These are phyloP conservation scores for Drosophila cognata DNA, from an alignment of 2,888 invertebrate species.

Conservation along the genomic window DNA sequence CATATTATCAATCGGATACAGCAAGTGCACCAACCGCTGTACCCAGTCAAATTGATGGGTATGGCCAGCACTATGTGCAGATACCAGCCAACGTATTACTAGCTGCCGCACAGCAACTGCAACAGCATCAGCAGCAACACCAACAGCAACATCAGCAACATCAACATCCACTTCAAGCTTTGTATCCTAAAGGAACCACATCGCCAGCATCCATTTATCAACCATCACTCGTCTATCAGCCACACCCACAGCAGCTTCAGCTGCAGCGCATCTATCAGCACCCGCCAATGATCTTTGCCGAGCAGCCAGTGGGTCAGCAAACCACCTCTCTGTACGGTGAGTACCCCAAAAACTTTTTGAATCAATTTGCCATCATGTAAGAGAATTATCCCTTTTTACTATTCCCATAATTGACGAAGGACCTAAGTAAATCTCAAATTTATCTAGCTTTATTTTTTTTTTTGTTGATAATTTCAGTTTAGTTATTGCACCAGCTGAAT, in stretches of 20 bases:
- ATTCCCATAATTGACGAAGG: background rate
- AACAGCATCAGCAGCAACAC: slow-evolving; percentile 59
- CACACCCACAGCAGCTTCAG: slow-evolving; percentile 32
- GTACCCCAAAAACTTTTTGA: slow-evolving; percentile 3
- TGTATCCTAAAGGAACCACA: slow-evolving; percentile 50
- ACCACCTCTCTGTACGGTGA: slow-evolving; percentile 53
- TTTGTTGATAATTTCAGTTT: background rate
- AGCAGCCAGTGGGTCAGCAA: slow-evolving; percentile 43
- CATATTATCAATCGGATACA: slow-evolving; percentile 61
- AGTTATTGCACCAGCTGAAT: background rate
- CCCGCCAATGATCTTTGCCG: slow-evolving; percentile 52
- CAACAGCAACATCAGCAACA: slow-evolving; percentile 49
- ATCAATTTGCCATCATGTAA: background rate
- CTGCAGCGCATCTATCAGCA: slow-evolving; percentile 50
- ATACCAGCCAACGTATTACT: slow-evolving; percentile 69
- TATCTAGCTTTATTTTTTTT: background rate
- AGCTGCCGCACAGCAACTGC: slow-evolving; percentile 70
- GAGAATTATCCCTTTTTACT: background rate
- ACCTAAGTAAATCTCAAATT: background rate
- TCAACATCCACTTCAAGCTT: slow-evolving; percentile 11
- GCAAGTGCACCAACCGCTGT: slow-evolving; percentile 39
- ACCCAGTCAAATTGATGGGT: slow-evolving; percentile 37
- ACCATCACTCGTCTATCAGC: slow-evolving; percentile 54
- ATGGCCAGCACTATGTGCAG: slow-evolving; percentile 69
- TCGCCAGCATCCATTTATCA: slow-evolving; percentile 40